Evolutionary conservation across 1,140 invertebrate genomes (phyloP).

Genomic region (Radopholus similis): DNA sequence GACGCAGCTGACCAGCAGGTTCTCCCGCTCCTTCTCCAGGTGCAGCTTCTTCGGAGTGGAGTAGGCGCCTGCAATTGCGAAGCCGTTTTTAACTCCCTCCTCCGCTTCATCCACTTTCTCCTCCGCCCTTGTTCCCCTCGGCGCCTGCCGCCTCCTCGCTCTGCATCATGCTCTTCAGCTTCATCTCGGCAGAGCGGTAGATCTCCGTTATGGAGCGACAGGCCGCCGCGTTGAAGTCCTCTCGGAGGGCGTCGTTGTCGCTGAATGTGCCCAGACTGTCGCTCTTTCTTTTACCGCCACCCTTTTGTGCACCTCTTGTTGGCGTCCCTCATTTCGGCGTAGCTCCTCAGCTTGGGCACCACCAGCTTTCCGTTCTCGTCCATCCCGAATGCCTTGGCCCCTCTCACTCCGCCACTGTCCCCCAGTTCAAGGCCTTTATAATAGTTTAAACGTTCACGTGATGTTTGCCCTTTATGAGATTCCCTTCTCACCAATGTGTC

Average conservation of each 20-base stretch:
- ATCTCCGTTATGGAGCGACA: conserved; percentile 48
- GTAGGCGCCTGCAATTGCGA: conserved; percentile 33
- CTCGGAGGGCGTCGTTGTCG: not conserved
- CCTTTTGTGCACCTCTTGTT: not conserved
- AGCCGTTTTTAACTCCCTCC: not conserved
- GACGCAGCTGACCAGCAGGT: conserved; percentile 19
- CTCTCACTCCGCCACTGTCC: not conserved
- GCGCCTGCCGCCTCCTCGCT: not conserved
- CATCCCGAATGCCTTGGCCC: not conserved
- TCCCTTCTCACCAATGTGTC: not conserved
- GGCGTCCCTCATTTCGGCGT: too few species aligned
- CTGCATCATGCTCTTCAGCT: conserved; percentile 38
- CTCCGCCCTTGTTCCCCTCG: not conserved
- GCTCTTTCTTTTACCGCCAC: not conserved
- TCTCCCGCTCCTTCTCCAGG: conserved; percentile 14
- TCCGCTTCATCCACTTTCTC: conserved; percentile 4
- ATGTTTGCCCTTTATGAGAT: too few species aligned
- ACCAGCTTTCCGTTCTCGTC: not conserved
- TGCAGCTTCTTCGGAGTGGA: conserved; percentile 31
- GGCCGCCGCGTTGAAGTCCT: conserved; percentile 22
- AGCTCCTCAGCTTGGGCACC: not conserved
- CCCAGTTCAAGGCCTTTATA: too few species aligned
- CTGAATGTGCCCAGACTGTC: not conserved
- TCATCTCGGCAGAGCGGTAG: conserved; percentile 45
- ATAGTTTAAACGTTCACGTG: too few species aligned